Conservation (phyloP, 2,113 vertebrate genomes). For the Cygnus buccinator region DNA sequence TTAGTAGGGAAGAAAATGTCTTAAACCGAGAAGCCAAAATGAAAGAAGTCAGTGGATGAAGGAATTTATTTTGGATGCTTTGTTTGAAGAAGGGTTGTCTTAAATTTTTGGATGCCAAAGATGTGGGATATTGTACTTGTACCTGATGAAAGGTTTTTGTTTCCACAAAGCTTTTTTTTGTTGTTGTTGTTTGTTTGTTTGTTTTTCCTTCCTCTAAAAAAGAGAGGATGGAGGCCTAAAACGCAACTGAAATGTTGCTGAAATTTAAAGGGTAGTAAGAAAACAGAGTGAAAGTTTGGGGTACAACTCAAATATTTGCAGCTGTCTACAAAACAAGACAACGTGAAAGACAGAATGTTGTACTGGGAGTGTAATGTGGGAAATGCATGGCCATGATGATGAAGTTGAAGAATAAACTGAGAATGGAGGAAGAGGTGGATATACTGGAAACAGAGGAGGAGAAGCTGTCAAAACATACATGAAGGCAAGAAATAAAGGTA, state of each 20-base stretch:
- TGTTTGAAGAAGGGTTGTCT: background rate
- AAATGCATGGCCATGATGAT: background rate
- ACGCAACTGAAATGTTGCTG: background rate
- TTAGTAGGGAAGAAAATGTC: background rate
- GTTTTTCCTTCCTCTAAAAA: background rate
- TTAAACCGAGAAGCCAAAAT: background rate
- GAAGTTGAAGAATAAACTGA: background rate
- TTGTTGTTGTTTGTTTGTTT: background rate
- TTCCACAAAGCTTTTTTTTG: background rate
- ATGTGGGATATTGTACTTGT: background rate
- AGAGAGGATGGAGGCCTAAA: background rate
- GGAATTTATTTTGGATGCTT: background rate
- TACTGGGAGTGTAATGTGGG: background rate
- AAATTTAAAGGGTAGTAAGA: background rate
- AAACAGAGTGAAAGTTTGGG: background rate
- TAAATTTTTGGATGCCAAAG: background rate
- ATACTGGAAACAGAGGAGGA: background rate
- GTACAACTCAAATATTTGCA: background rate
- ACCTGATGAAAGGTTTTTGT: background rate
- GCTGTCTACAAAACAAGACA: background rate
- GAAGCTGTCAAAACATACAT: constrained; percentile 9
- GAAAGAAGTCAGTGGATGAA: background rate
- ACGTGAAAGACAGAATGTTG: background rate
- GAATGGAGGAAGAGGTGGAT: background rate
- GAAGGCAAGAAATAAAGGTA: background rate